Base-by-base conservation (phyloP, 2,888 invertebrate genomes). In the Cephus pygmeus region DNA sequence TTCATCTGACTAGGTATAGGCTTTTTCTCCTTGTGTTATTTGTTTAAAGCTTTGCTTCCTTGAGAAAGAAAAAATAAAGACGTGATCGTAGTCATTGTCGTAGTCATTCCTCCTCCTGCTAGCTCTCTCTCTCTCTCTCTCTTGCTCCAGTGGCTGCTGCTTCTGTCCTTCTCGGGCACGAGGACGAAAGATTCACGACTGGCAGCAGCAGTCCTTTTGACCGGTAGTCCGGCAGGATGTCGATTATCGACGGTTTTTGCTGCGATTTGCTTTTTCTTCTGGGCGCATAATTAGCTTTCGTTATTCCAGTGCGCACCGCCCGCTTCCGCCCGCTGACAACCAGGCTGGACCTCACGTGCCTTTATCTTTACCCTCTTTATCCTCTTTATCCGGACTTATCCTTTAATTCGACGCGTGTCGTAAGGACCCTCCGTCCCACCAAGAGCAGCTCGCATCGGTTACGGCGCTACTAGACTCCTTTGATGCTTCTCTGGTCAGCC, bases 221-320 rank as follows among this genome's bases (percentile, higher is more conserved):
- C 81, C 80, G 80, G 80, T 80, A 81, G 84, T 82, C 82, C 83
- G 88, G 88, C 89, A 90, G 90, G 89, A 90, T 89, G 89, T 89
- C 89, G 90, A 90, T 90, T 90, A 90, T 90, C 90, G 89, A 90
- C 83, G 88, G 84, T 90, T 89, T 88, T 90, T 89, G 88, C 87
- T 82, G 80, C 79, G 83, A 87, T 87, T 84, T 85, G 80, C 83
- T 83, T 81, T 84, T 83, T 81, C 80, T 80, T 78, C 78, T 84
- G 85, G 86, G 87, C 87, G 88, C 90, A 88, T 89, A 89, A 90
- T 90, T 90, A 90, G 89, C 90, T 89, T 89, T 90, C 88, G 87
- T 89, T 90, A 88, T 89, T 90, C 87, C 88, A 87, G 85, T 86
- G 87, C 87, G 88, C 84, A 87, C 85, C 85, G 86, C 84, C 82